Evolutionary conservation across 2,113 vertebrate genomes (phyloP), one percentile per base, ranked within the genome.

Genomic region (Psettodes erumei): DNA sequence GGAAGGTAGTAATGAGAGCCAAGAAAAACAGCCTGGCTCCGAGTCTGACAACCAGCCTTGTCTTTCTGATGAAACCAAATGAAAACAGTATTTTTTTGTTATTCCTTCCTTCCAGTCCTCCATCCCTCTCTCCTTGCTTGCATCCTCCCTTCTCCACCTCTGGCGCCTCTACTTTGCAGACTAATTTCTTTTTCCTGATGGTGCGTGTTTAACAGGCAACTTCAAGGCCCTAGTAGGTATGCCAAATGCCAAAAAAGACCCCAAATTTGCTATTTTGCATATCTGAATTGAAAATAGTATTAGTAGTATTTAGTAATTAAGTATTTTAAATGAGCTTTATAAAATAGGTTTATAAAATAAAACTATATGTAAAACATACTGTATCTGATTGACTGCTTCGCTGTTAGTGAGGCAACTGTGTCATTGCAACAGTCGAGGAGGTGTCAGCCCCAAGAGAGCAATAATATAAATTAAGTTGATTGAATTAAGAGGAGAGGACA

Each of bases 1-100:
- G 88, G 78, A 86, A 85, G 88, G 83, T 84, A 79, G 84, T 84
- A 79, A 82, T 81, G 77, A 77, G 72, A 90, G 92, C 92, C 92
- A 93, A 93, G 90, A 91, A 90, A 91, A 93, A 92, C 91, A 92
- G 87, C 81, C 89, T 84, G 84, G 82, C 82, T 86, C 67, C 2
- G 72, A 80, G 77, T 90, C 85, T 79, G 89, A 92, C 90, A 87
- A 82, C 85, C 85, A 86, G 83, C 64, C 88, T 83, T 77, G 84
- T 89, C 88, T 89, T 77, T 81, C 86, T 85, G 84, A 92, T 77
- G 85, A 90, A 90, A 90, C 89, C 71, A 75, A 91, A 88, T 86
- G 84, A 91, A 91, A 92, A 86, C 88, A 88, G 87, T 84, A 89
- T 90, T 88, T 89, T 89, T 78, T 80, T 88, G 86, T 90, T 91